Evolutionary conservation across 2,113 vertebrate genomes (phyloP).

Genomic region (Cinclus cinclus): DNA sequence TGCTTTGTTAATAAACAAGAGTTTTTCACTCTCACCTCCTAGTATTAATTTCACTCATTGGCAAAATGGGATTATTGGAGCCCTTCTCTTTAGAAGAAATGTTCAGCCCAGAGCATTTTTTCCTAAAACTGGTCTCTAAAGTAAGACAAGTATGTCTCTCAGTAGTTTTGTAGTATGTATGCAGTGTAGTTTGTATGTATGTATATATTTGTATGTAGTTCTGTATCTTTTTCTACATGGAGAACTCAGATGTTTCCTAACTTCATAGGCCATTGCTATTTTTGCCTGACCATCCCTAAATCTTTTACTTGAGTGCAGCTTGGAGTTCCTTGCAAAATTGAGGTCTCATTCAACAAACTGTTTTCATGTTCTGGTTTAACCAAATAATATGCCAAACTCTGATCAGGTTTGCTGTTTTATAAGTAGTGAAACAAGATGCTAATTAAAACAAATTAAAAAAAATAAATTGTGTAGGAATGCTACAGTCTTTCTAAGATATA

Average conservation of each 20-base stretch:
- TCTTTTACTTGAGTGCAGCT: not conserved
- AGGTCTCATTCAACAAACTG: not conserved
- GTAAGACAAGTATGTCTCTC: not conserved
- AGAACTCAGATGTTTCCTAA: not conserved
- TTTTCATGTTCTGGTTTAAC: not conserved
- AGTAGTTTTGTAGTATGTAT: not conserved
- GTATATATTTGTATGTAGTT: not conserved
- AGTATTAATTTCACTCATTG: not conserved
- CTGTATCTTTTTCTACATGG: not conserved
- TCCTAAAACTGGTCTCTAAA: not conserved
- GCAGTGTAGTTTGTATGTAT: too few relatives aligned
- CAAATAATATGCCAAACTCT: not conserved
- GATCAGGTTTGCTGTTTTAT: not conserved
- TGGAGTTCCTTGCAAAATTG: not conserved
- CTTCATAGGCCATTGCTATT: not conserved
- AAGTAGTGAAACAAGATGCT: not conserved
- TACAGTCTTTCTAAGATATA: not conserved
- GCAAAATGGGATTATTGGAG: not conserved
- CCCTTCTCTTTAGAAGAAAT: not conserved
- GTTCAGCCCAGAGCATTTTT: fast-evolving
- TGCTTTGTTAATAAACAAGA: not conserved
- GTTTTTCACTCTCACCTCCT: not conserved
- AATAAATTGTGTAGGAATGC: not conserved
- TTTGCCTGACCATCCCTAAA: not conserved
- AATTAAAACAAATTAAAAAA: not conserved